Percentiles rank a stretch among this genome's conserved stretches.
Evolutionary conservation across 2,888 invertebrate species (phyloP).

Genomic region (Tipula vernalis): DNA sequence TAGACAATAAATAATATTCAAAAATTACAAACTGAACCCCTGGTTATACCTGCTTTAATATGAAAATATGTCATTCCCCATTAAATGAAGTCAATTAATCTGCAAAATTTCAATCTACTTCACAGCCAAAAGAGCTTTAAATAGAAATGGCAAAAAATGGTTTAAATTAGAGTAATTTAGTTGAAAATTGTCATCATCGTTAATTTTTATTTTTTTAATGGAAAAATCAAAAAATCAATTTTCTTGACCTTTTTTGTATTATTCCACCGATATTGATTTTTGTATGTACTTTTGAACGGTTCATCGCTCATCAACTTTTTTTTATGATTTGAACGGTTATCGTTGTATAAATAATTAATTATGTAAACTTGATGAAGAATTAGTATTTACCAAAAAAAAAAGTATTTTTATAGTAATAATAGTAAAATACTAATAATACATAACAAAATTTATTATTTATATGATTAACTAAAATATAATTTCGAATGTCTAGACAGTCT

Average conservation of each 20-base stretch:
- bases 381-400: neutral
- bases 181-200: neutral
- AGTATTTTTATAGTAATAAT: neutral
- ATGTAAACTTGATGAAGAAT: neutral
- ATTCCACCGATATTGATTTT: neutral
- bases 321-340: neutral
- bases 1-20: no score
- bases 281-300: neutral
- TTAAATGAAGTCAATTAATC: neutral
- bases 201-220: neutral
- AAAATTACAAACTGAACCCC: no score
- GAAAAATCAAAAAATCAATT: neutral
- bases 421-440: neutral
- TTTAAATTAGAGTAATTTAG: neutral
- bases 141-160: neutral
- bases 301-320: neutral
- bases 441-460: neutral
- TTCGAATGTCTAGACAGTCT: neutral
- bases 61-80: no score
- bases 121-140: neutral
- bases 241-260: neutral
- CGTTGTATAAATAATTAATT: neutral
- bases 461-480: constrained; percentile 1
- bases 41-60: no score
- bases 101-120: neutral